Evolutionary conservation across 1,140 invertebrate species (phyloP).

Genomic region (Stenopsyche tienmushanensis): DNA sequence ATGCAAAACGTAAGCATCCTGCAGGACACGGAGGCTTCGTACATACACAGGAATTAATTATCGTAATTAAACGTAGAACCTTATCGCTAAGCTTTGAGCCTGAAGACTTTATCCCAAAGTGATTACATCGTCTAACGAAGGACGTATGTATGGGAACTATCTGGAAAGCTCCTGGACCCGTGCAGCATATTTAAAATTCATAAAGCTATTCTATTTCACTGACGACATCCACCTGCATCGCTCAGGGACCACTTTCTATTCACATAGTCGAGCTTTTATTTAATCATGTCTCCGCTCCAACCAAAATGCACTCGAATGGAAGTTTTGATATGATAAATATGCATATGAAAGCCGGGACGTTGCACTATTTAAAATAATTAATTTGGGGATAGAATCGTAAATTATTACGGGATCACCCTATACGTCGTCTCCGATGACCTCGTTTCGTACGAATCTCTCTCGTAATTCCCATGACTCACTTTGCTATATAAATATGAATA

Average conservation of each 20-base stretch:
- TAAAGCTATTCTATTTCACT: conserved; percentile 39
- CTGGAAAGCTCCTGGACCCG: neutral
- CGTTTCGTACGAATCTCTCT: neutral
- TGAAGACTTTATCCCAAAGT: conserved; percentile 11
- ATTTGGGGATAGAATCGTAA: too few relatives aligned
- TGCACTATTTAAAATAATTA: too few relatives aligned
- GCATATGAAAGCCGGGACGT: too few relatives aligned
- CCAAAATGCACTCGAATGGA: conserved; percentile 15
- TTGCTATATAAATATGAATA: neutral
- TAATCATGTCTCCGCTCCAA: conserved; percentile 13
- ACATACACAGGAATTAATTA: conserved; percentile 15
- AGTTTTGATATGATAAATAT: too few relatives aligned
- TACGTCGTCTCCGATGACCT: neutral
- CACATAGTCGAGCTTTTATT: conserved; percentile 9
- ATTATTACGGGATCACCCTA: too few relatives aligned
- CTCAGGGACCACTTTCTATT: conserved; percentile 1
- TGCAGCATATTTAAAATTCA: conserved; percentile 36
- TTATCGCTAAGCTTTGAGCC: conserved; percentile 13
- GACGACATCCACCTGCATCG: conserved; percentile 24
- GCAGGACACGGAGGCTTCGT: neutral
- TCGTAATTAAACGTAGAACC: neutral
- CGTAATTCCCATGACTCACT: neutral
- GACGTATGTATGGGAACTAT: conserved; percentile 13
- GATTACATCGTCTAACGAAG: conserved; percentile 22
- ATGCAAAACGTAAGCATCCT: too few relatives aligned